Evolutionary conservation across 2,113 vertebrate species (phyloP).

Genomic region (Malurus melanocephalus): DNA sequence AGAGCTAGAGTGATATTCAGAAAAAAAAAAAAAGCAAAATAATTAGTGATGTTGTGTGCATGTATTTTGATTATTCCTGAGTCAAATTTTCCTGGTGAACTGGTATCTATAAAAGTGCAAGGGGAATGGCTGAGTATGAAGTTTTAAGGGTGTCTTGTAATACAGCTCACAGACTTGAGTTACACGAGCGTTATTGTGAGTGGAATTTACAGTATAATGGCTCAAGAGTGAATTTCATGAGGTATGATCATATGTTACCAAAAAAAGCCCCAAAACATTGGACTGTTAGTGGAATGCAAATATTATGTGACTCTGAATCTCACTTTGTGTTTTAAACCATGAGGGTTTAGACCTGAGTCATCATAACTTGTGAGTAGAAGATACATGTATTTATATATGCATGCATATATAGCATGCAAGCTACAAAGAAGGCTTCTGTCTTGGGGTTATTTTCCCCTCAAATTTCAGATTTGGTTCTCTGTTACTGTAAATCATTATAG

Average conservation of each 20-base stretch:
- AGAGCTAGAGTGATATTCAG: background rate
- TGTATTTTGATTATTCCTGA: background rate
- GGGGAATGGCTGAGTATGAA: background rate
- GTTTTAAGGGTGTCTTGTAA: background rate
- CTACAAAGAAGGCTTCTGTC: background rate
- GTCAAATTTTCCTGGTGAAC: background rate
- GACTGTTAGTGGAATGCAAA: background rate
- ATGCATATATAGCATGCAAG: background rate
- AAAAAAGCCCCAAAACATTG: background rate
- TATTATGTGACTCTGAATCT: constrained; percentile 9
- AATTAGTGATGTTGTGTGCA: background rate
- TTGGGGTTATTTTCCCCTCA: background rate
- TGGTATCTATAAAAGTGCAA: background rate
- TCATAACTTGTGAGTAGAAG: background rate
- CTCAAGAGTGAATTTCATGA: background rate
- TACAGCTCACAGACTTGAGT: background rate
- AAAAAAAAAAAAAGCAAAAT: background rate
- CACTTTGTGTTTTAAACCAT: constrained; percentile 26
- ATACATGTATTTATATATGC: background rate
- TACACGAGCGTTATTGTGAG: background rate
- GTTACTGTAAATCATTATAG: background rate
- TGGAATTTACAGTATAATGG: background rate
- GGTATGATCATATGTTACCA: background rate
- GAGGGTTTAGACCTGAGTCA: constrained; percentile 44
- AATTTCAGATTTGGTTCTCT: background rate